Conservation (phyloP, 1,140 invertebrate species). For the Yoshiicerus persimilis region DNA sequence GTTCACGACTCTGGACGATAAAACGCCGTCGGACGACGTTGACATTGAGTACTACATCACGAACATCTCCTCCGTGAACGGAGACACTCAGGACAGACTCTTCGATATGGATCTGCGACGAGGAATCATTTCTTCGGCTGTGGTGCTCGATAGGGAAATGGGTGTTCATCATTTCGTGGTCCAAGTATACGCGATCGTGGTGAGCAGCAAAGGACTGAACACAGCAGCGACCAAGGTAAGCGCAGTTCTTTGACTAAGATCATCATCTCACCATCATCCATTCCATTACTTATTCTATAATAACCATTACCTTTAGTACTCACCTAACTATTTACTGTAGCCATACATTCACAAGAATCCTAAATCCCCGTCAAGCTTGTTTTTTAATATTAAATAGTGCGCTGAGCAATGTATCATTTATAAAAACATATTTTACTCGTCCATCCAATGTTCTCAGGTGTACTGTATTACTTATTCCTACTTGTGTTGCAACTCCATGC, state of each 20-base stretch:
- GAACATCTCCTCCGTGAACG: constrained; percentile 74
- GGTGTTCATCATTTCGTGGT: constrained; percentile 75
- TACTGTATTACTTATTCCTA: too few relatives aligned
- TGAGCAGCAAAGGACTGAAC: constrained; percentile 61
- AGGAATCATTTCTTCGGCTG: constrained; percentile 83
- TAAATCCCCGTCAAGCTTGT: too few relatives aligned
- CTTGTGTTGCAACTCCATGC: too few relatives aligned
- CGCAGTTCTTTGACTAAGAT: background rate
- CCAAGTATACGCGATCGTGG: constrained; percentile 77
- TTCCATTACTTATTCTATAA: background rate
- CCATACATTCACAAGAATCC: background rate
- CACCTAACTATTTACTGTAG: background rate
- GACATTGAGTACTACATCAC: constrained; percentile 89
- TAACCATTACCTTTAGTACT: background rate
- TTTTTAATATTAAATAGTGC: background rate
- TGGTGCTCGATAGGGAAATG: constrained; percentile 79
- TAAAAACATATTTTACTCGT: background rate
- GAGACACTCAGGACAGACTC: constrained; percentile 73
- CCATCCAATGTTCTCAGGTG: too few relatives aligned
- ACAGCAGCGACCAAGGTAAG: constrained; percentile 71
- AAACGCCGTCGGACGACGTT: background rate
- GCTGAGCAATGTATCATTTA: background rate
- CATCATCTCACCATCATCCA: background rate
- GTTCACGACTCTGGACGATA: constrained; percentile 51
- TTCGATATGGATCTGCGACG: constrained; percentile 87